Evolutionary conservation across 2,797 vertebrate species (phyloP).

Genomic region (Scyliorhinus canicula): DNA sequence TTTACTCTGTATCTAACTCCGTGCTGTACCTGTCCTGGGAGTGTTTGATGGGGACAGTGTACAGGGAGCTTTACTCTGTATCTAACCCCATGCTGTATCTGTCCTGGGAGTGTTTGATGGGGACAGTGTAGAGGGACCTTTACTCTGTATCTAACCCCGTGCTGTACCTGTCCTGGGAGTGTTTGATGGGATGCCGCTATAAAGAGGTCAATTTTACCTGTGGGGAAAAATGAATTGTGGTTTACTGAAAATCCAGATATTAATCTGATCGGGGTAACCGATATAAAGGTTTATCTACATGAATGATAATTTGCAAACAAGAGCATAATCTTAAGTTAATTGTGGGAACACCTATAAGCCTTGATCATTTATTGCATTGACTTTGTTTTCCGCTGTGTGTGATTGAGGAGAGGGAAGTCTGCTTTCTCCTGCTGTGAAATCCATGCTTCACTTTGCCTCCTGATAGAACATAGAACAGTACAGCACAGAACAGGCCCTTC

Average conservation of each 20-base stretch:
- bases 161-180: no score
- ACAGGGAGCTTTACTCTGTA: neutral
- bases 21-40: neutral
- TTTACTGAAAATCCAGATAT: neutral
- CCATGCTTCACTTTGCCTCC: neutral
- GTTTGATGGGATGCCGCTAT: neutral
- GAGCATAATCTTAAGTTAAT: no score
- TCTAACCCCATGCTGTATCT: no score
- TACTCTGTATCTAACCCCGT: no score
- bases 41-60: neutral
- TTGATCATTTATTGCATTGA: neutral
- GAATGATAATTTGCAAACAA: neutral
- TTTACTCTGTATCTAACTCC: neutral
- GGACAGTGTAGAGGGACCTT: no score
- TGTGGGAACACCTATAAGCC: no score
- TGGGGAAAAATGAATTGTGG: neutral
- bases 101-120: no score
- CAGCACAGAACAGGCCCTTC: no score
- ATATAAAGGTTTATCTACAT: neutral
- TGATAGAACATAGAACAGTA: no score
- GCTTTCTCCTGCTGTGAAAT: neutral
- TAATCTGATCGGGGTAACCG: neutral
- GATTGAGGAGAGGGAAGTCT: no score
- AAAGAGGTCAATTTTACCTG: neutral
- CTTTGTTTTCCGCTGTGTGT: no score